Evolutionary conservation across 2,113 vertebrate genomes (phyloP).

Genomic region (Takifugu flavidus): DNA sequence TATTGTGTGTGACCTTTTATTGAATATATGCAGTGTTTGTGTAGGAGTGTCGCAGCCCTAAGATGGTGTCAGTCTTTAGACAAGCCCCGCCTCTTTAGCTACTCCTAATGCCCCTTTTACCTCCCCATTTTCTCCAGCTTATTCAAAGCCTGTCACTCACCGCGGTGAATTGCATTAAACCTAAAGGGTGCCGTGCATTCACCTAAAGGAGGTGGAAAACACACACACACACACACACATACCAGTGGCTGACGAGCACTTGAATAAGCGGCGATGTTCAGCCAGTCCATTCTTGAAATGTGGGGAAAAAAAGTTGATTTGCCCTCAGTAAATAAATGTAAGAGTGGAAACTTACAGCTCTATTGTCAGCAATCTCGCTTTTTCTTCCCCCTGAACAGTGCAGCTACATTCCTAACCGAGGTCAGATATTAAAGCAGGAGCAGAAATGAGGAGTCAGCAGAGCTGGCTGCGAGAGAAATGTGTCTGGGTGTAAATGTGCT

Average conservation of each 20-base stretch:
- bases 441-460: constrained; percentile 75
- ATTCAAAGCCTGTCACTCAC: constrained; percentile 73
- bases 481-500: constrained; percentile 70
- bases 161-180: constrained; percentile 67
- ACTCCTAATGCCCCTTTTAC: constrained; percentile 66
- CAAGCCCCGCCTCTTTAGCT: constrained; percentile 59
- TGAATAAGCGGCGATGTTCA: constrained; percentile 34
- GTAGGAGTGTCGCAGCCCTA: constrained; percentile 42
- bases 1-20: constrained; percentile 51
- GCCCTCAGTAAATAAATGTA: not conserved
- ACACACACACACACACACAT: constrained; percentile 33
- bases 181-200: constrained; percentile 43
- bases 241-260: constrained; percentile 38
- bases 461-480: constrained; percentile 59
- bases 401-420: constrained; percentile 53
- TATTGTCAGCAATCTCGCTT: constrained; percentile 32
- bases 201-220: constrained; percentile 56
- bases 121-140: constrained; percentile 66
- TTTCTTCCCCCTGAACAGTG: constrained; percentile 32
- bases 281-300: constrained; percentile 3
- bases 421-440: constrained; percentile 65
- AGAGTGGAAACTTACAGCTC: constrained; percentile 19
- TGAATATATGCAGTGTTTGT: constrained; percentile 29
- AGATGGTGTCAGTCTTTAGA: constrained; percentile 59
- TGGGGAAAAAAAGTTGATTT: not conserved